These are phyloP conservation scores for Spinibarbus caldwelli DNA, from an alignment of 2,797 vertebrate species.

Conservation along the genomic window DNA sequence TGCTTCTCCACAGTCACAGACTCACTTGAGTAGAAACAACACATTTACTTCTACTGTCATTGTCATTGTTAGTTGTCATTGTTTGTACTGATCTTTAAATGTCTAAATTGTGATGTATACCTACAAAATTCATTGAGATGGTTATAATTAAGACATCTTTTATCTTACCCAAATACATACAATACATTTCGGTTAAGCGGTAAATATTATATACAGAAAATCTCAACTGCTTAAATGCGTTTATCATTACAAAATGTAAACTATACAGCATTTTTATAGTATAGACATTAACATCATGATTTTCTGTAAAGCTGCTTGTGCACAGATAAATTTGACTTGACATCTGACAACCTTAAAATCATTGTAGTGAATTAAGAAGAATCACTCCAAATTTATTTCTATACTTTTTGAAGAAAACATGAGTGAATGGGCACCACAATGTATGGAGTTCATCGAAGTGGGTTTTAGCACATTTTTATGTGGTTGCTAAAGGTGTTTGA, in stretches of 20 bases:
- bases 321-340: not conserved
- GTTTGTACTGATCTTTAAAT: constrained; percentile 6
- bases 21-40: constrained; percentile 52
- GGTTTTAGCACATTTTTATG: not conserved
- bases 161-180: not conserved
- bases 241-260: not conserved
- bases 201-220: not conserved
- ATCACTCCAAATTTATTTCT: not conserved
- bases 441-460: not conserved
- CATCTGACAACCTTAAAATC: not conserved
- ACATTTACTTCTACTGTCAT: constrained; percentile 47
- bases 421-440: not conserved
- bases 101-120: not conserved
- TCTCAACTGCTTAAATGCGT: not conserved
- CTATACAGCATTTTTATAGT: not conserved
- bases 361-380: not conserved
- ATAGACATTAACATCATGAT: not conserved
- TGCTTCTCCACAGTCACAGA: not conserved
- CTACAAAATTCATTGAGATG: not conserved
- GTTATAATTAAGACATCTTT: not conserved
- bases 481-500: not conserved
- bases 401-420: not conserved
- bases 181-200: not conserved
- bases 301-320: not conserved
- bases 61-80: too few species aligned